Percentiles rank a stretch among this genome's conserved stretches.
Evolutionary conservation across 2,113 vertebrate genomes (phyloP).

Genomic region (Halcyon senegalensis): DNA sequence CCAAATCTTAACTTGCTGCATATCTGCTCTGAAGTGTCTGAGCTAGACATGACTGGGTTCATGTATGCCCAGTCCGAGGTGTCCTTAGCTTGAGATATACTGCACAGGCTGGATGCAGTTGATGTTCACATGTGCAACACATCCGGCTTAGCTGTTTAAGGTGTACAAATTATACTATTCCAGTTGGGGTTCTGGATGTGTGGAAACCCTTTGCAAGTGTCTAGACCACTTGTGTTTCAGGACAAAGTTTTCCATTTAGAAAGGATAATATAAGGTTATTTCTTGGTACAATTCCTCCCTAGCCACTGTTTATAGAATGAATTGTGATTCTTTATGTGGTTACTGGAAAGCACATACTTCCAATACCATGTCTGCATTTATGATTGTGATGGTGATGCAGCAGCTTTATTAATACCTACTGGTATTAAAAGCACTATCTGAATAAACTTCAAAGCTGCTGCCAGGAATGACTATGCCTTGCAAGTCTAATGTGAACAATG

Average conservation of each 20-base stretch:
- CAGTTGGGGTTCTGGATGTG: not conserved
- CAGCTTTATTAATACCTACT: not conserved
- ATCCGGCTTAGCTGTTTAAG: not conserved
- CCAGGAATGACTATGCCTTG: not conserved
- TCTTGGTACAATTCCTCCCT: not conserved
- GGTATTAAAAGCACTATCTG: not conserved
- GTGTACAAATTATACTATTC: not conserved
- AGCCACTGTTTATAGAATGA: rapidly evolving
- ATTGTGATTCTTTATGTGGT: not conserved
- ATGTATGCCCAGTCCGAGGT: not conserved
- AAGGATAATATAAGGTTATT: not conserved
- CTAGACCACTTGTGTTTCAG: rapidly evolving
- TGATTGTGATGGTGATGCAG: not conserved
- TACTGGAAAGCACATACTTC: not conserved
- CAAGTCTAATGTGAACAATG: not conserved
- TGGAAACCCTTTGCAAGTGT: not conserved
- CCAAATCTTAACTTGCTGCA: not conserved
- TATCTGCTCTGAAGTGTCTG: not conserved
- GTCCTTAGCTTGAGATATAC: not conserved
- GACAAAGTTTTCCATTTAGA: not conserved
- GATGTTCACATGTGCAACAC: not conserved
- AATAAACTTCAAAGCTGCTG: not conserved
- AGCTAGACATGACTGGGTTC: not conserved
- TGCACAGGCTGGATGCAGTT: not conserved
- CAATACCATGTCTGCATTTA: not conserved